phyloP scores from a whole-genome alignment of 2,888 invertebrate species.

The Mythimna loreyi region DNA sequence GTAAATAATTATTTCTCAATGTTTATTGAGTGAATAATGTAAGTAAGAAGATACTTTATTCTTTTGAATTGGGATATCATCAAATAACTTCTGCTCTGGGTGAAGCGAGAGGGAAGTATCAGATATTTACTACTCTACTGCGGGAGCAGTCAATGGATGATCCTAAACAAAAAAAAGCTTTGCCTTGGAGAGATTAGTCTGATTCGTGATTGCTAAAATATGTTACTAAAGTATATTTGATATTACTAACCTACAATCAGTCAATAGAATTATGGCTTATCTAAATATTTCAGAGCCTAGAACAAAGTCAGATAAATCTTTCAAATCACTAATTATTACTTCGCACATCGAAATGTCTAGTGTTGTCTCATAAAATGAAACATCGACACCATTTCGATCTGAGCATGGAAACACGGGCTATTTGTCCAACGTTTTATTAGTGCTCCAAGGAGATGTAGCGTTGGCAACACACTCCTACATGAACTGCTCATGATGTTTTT shows the following conservation, averaged over 20 bases:
- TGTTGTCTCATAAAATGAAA: constrained; percentile 50
- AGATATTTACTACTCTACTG: no score
- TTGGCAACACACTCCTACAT: constrained; percentile 60
- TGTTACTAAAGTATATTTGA: no score
- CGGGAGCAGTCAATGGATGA: no score
- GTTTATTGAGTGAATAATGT: no score
- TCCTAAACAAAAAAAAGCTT: no score
- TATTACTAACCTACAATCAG: no score
- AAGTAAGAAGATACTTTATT: background rate
- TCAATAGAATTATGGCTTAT: background rate
- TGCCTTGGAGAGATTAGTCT: no score
- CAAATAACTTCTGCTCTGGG: no score
- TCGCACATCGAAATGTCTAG: constrained; percentile 21
- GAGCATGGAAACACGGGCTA: constrained; percentile 51
- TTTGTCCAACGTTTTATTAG: constrained; percentile 64
- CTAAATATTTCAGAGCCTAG: background rate
- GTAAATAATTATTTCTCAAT: no score
- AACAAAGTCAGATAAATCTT: constrained; percentile 9
- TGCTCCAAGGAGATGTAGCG: constrained; percentile 41
- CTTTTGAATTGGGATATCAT: background rate
- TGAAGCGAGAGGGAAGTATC: no score
- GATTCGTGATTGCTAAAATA: no score
- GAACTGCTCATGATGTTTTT: constrained; percentile 24
- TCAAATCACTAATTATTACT: constrained; percentile 42
- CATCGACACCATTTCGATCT: constrained; percentile 44